Evolutionary conservation across 2,113 vertebrate species (phyloP).

Genomic region (Strigops habroptila): DNA sequence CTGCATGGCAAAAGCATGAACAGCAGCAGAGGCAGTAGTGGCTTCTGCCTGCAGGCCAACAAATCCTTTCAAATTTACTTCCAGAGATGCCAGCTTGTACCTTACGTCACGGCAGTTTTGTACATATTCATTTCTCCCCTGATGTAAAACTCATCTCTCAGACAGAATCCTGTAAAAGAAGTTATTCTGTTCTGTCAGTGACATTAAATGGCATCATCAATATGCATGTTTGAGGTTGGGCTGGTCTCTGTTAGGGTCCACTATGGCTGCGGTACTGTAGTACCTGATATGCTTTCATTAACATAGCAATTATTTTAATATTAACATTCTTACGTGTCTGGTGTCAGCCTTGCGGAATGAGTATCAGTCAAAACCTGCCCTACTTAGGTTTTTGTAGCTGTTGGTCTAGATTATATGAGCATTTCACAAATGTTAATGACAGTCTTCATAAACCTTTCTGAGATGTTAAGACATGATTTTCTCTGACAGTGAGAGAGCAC

Average conservation of each 20-base stretch:
- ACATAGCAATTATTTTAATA: not conserved
- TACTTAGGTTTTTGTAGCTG: not conserved
- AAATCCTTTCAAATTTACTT: not conserved
- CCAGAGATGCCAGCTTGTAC: not conserved
- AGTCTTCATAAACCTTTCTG: not conserved
- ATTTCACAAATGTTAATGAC: not conserved
- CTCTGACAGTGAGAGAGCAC: not conserved
- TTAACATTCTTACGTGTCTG: not conserved
- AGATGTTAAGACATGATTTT: not conserved
- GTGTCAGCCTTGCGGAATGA: not conserved
- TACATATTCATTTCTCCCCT: not conserved
- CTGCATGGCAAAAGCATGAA: not conserved
- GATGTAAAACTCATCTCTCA: not conserved
- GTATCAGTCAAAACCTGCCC: not conserved
- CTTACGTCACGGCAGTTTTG: not conserved
- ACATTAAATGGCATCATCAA: not conserved
- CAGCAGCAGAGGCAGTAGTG: not conserved
- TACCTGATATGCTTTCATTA: not conserved
- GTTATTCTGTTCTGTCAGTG: not conserved
- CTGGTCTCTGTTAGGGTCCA: not conserved
- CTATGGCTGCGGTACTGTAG: not conserved
- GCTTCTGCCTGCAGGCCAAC: not conserved
- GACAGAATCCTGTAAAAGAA: not conserved
- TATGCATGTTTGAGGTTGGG: not conserved
- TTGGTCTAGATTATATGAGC: not conserved